Conservation (phyloP, 2,113 vertebrate genomes). For the Trogon melanurus region DNA sequence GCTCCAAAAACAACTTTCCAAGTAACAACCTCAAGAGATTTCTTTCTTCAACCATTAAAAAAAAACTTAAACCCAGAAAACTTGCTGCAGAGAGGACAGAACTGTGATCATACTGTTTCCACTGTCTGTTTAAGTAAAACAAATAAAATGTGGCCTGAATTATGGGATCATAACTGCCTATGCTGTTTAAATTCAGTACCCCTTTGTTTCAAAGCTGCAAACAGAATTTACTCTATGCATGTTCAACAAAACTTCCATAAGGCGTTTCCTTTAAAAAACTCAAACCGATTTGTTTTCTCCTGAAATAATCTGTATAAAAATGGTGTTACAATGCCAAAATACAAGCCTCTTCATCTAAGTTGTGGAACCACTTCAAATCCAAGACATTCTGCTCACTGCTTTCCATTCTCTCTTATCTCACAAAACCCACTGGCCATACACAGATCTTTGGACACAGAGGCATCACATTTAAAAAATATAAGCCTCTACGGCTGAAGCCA, state of each 20-base stretch:
- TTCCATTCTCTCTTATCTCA: not conserved
- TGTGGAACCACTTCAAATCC: not conserved
- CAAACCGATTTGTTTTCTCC: not conserved
- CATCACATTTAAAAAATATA: not conserved
- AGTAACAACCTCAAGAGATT: not conserved
- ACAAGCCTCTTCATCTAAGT: not conserved
- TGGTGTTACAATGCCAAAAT: not conserved
- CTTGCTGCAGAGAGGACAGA: not conserved
- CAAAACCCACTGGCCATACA: not conserved
- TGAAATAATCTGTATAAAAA: not conserved
- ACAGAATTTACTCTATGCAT: not conserved
- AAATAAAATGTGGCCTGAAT: not conserved
- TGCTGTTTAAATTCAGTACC: not conserved
- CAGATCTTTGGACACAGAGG: not conserved
- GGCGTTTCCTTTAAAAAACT: not conserved
- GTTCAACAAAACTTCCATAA: not conserved
- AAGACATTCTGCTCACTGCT: not conserved
- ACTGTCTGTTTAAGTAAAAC: not conserved
- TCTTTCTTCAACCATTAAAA: not conserved
- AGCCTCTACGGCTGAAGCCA: rapidly evolving
- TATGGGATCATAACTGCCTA: not conserved
- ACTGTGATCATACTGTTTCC: rapidly evolving
- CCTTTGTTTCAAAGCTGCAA: not conserved
- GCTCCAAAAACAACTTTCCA: not conserved
- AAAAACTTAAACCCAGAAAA: not conserved